Evolutionary conservation across 1,140 invertebrate genomes (phyloP).

Genomic region (Magallana gigas): DNA sequence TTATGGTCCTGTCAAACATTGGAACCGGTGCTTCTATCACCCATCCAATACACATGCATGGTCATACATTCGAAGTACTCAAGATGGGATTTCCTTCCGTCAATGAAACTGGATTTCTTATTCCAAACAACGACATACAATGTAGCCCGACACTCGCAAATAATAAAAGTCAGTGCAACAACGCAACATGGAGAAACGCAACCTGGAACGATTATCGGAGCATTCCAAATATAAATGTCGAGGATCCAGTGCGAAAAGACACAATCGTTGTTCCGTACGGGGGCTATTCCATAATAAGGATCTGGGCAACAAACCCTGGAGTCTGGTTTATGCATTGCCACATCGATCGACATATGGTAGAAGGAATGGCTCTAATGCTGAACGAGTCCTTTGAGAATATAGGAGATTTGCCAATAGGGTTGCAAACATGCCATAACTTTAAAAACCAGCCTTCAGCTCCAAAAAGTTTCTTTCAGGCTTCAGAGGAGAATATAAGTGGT

Average conservation of each 20-base stretch:
- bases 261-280: slow-evolving; percentile 85
- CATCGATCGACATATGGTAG: slow-evolving; percentile 59
- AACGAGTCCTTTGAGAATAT: slow-evolving; percentile 7
- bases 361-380: slow-evolving; percentile 59
- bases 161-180: slow-evolving; percentile 61
- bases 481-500: too few relatives aligned
- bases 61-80: slow-evolving; percentile 64
- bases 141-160: background rate
- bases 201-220: slow-evolving; percentile 57
- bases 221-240: slow-evolving; percentile 70
- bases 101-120: background rate
- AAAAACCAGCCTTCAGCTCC: background rate
- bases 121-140: background rate
- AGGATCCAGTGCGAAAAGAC: slow-evolving; percentile 85
- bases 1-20: slow-evolving; percentile 72
- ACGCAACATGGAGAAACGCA: slow-evolving; percentile 55
- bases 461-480: too few relatives aligned
- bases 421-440: background rate
- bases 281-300: slow-evolving; percentile 84
- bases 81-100: slow-evolving; percentile 74
- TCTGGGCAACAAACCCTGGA: slow-evolving; percentile 86
- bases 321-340: slow-evolving; percentile 67
- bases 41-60: slow-evolving; percentile 62
- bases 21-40: slow-evolving; percentile 80
- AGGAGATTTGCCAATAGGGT: background rate